Evolutionary conservation across 2,888 invertebrate species (phyloP).

Genomic region (Octonoba sinensis): DNA sequence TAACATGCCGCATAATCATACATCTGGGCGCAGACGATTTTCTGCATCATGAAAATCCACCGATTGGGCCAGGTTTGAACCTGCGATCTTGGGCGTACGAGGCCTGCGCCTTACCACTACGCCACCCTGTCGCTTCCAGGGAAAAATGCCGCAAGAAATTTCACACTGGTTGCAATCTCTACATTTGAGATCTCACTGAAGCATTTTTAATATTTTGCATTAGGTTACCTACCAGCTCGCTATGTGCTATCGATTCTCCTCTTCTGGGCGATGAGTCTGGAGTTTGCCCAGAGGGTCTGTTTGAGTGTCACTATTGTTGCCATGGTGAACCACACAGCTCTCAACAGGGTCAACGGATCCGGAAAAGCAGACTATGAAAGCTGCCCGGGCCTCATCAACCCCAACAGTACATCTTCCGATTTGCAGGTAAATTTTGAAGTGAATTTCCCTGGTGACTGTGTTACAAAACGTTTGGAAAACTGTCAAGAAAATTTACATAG

Average conservation of each 20-base stretch:
- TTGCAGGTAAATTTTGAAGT: constrained; percentile 22
- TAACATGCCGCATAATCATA: too few relatives aligned
- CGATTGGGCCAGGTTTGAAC: too few relatives aligned
- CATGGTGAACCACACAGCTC: constrained; percentile 71
- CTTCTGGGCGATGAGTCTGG: constrained; percentile 53
- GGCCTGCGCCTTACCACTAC: too few relatives aligned
- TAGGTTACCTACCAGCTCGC: constrained; percentile 51
- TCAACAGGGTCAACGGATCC: constrained; percentile 9
- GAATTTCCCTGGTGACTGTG: neutral
- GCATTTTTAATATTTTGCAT: neutral
- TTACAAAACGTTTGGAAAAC: neutral
- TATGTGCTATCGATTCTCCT: constrained; percentile 46
- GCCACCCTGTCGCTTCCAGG: too few relatives aligned
- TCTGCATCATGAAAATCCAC: too few relatives aligned
- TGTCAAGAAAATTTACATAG: too few relatives aligned
- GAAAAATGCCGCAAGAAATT: too few relatives aligned
- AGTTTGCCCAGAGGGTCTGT: constrained; percentile 68
- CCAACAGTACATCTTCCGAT: constrained; percentile 30
- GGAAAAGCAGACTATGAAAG: constrained; percentile 2
- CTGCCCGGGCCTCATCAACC: constrained; percentile 1
- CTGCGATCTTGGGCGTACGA: too few relatives aligned
- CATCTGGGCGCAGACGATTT: too few relatives aligned
- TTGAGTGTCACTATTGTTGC: constrained; percentile 71
- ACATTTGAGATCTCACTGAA: neutral
- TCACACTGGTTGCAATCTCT: too few relatives aligned